A percentile compares a stretch with the other conserved stretches of the same genome.
phyloP scores from a whole-genome alignment of 2,888 invertebrate genomes.

The Caenorhabditis sp. region DNA sequence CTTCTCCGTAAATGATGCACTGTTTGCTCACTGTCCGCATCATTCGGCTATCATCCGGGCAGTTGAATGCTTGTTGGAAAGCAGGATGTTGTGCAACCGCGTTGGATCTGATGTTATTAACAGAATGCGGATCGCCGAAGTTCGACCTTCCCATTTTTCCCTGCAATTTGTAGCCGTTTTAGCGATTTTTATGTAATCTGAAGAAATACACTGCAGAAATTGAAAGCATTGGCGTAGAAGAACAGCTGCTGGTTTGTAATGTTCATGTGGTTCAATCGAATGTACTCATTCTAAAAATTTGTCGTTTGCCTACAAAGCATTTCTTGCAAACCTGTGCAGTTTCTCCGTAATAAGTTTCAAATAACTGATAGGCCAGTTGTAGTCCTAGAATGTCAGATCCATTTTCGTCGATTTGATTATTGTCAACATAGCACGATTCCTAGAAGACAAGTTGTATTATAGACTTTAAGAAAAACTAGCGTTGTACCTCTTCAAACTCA shows the following conservation, averaged over 20 bases:
- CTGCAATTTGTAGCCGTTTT: neutral
- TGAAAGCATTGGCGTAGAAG: constrained; percentile 7
- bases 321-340: no score
- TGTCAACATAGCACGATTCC: neutral
- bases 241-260: constrained; percentile 18
- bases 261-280: neutral
- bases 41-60: no score
- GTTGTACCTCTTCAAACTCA: constrained; percentile 10
- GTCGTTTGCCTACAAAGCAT: no score
- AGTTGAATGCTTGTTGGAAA: no score
- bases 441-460: neutral
- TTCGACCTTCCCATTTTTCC: no score
- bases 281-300: neutral
- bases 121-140: no score
- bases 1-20: constrained; percentile 8
- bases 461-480: neutral
- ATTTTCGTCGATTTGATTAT: constrained; percentile 32
- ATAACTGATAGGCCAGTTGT: constrained; percentile 10
- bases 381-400: constrained; percentile 19
- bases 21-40: no score
- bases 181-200: no score
- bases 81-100: no score
- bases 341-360: neutral
- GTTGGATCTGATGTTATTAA: no score
- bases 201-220: constrained; percentile 3